A percentile compares a stretch with the other conserved stretches of the same genome.
phyloP scores from a whole-genome alignment of 2,888 invertebrate species.

The Tenthredo mesomela region DNA sequence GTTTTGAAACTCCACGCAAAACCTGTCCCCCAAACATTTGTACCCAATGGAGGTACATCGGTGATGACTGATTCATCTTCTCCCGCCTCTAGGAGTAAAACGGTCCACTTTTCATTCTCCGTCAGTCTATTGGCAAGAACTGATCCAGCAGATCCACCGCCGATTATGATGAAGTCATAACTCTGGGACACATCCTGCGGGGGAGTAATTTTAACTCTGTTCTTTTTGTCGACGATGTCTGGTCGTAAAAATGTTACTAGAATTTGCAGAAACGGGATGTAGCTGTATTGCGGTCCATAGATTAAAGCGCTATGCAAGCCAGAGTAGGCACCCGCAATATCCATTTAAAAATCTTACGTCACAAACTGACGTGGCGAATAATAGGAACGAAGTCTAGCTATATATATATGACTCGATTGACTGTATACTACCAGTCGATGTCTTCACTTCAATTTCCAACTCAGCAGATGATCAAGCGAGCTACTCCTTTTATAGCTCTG shows the following conservation, averaged over 20 bases:
- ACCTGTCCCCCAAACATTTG: conserved; percentile 84
- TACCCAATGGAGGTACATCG: conserved; percentile 87
- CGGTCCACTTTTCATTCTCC: conserved; percentile 86
- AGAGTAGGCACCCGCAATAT: conserved; percentile 78
- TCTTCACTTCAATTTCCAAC: neutral
- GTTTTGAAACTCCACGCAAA: conserved; percentile 92
- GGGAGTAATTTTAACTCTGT: conserved; percentile 82
- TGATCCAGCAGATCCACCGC: conserved; percentile 91
- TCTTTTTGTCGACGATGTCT: conserved; percentile 85
- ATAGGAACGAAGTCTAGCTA: neutral
- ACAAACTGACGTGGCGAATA: neutral
- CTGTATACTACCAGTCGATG: neutral
- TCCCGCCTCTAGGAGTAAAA: conserved; percentile 90
- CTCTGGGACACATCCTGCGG: conserved; percentile 80
- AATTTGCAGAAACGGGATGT: conserved; percentile 83
- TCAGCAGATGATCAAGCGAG: neutral
- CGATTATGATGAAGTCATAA: conserved; percentile 90
- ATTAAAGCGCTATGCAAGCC: conserved; percentile 84
- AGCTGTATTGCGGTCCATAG: conserved; percentile 83
- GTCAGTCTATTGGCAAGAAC: conserved; percentile 89
- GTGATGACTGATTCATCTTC: conserved; percentile 86
- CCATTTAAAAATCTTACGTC: neutral
- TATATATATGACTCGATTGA: neutral
- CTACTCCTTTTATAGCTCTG: neutral
- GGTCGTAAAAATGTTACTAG: conserved; percentile 83